phyloP scores from a whole-genome alignment of 1,140 invertebrate genomes.

The Drosophila ironensis region DNA sequence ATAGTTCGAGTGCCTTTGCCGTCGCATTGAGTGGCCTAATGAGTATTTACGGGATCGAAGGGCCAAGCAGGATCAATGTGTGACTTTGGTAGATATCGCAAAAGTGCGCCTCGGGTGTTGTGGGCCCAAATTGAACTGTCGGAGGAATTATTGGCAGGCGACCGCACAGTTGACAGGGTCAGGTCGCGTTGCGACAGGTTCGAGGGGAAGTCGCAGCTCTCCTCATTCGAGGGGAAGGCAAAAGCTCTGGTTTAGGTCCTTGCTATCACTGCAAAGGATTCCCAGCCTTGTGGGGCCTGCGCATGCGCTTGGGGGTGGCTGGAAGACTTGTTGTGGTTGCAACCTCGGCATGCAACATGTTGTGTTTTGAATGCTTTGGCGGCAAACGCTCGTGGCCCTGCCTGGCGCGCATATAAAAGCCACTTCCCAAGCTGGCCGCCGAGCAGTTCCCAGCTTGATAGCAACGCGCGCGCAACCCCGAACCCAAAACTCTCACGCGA shows the following conservation, averaged over 20 bases:
- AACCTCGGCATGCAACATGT: slow-evolving; percentile 57
- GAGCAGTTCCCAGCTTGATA: slow-evolving; percentile 44
- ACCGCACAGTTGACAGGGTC: slow-evolving; percentile 11
- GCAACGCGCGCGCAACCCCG: slow-evolving; percentile 48
- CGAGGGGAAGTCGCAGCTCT: neutral
- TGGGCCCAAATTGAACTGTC: slow-evolving; percentile 41
- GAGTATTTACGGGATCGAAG: too few species aligned
- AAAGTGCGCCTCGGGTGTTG: slow-evolving; percentile 9
- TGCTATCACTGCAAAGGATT: slow-evolving; percentile 10
- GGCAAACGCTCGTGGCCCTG: slow-evolving; percentile 28
- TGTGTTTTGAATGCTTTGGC: slow-evolving; percentile 72
- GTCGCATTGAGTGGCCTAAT: neutral
- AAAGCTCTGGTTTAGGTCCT: slow-evolving; percentile 51
- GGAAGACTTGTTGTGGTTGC: slow-evolving; percentile 63
- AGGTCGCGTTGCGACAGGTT: slow-evolving; percentile 17
- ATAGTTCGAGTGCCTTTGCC: neutral
- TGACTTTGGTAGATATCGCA: neutral
- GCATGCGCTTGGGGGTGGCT: slow-evolving; percentile 25
- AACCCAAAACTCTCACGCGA: neutral
- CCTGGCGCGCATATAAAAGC: slow-evolving; percentile 62
- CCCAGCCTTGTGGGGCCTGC: neutral
- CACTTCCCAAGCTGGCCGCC: neutral
- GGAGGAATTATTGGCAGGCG: too few species aligned
- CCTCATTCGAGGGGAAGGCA: neutral
- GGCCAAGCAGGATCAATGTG: slow-evolving; percentile 7